Base-by-base conservation (phyloP, 2,888 invertebrate genomes). In the Carpatolechia fugitivella region DNA sequence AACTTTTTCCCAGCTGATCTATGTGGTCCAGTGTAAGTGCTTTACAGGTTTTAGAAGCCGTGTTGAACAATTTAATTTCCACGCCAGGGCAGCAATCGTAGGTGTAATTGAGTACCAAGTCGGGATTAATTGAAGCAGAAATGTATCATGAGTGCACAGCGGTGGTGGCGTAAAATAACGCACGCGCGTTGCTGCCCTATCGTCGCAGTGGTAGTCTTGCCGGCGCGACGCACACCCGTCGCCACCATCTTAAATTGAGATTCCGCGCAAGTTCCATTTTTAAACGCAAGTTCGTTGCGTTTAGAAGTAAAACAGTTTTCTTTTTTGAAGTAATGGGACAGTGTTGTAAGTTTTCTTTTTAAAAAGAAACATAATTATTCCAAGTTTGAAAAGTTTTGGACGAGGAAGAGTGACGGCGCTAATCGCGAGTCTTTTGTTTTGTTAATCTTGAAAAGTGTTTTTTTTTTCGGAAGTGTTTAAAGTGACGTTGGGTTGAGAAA, bases 91-190 rank as follows among this genome's bases (percentile, higher is more conserved):
- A 68, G 57, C 65, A 73, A 71, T 71, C 65, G 74, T 76, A 79
- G 75, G 74, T 83, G 80, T 85, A 88, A 89, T 87, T 81, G 80
- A 85, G 84, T 81, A 80, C 76, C 76, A 76, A 80, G 78, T 72
- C 66, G 72, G 78, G 78, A 88, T 88, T 89, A 89, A 88, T 89
- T 89, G 85, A 85, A 80, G 83, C 82, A 82, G 84, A 85, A 88
- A 85, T 85, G 82, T 88, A 88, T 85, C 83, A 84, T 69, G 76
- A 83, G 84, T 85, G 83, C 86, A 84, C 80, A 74, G 58, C 70
- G 67, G 72, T 81, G 68, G 72, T 81, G 78, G 79, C 82, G 82
- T 78, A 79, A 78, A 78, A 73, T 72, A 80, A 88, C 89, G 89
- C 89, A 87, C 77, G 89, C 89, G 89, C 89, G 77, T 62, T 80